Evolutionary conservation across 2,888 invertebrate species (phyloP), one percentile per base, ranked within the genome.

Genomic region (Cordilura impudica): DNA sequence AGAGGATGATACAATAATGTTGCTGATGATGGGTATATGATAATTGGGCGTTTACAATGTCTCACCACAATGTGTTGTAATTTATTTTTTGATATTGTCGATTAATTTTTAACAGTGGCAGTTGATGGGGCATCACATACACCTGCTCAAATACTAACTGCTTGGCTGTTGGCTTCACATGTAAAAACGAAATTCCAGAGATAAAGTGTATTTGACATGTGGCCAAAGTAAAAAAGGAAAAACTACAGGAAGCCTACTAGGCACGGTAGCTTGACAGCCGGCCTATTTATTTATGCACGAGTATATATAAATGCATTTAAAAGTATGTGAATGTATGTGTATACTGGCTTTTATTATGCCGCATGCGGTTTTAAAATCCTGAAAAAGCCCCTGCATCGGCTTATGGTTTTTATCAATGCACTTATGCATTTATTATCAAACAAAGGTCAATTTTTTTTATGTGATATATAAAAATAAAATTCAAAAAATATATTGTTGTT

Each of bases 51-150:
- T 79, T 79, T 72, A 75, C 71, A 69, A 72, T 72, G 75, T 75
- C 79, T 79, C 75, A 79, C 79, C 79, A 67, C 79, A 79, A 79
- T 79, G 79, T 75, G 75, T 79, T 79, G 74, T 74, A 75, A 75
- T 79, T 79, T 79, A 79, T 79, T 67, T 79, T 79, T 79, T 79
- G 75, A 79, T 75, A 67, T 39, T 75, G 58, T 58, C 79, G 79
- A 79, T 79, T 75, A 79, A 79, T 75, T 79, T 54, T 72, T 75
- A 75, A 75, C 75, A 69, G 72, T 79, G 75, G 71, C 75, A 75
- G 19, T 71, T 79, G 79, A 79, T 75, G 71, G 79, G 67, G 51
- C 61, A 58, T 72, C 66, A 72, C 67, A 71, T 19, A 29, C 35
- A n/a, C 10, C 19, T 26, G 18, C 14, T 47, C 47, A 23, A 47